Evolutionary conservation across 1,140 invertebrate genomes (phyloP).

Genomic region (Acromyrmex echinatior): DNA sequence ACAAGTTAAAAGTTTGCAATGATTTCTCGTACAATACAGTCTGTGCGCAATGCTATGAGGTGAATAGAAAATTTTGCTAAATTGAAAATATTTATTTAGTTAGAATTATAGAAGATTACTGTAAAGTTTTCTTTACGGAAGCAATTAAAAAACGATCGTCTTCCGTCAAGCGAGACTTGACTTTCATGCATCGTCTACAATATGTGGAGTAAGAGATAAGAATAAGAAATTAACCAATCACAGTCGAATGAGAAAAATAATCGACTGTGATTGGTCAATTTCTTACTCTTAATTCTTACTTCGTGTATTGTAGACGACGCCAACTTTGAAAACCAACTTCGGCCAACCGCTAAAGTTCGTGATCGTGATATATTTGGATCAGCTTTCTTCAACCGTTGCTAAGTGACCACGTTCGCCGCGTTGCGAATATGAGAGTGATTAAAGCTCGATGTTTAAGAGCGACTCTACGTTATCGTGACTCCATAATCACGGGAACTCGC

Average conservation of each 20-base stretch:
- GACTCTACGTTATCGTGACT: constrained; percentile 70
- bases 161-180: background rate
- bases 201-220: too few relatives aligned
- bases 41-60: background rate
- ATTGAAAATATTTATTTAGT: constrained; percentile 1
- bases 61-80: background rate
- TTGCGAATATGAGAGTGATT: constrained; percentile 57
- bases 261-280: too few relatives aligned
- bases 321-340: background rate
- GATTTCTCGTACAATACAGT: too few relatives aligned
- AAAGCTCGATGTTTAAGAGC: constrained; percentile 59
- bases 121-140: background rate
- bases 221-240: too few relatives aligned
- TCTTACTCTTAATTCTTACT: too few relatives aligned
- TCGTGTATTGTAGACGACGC: too few relatives aligned
- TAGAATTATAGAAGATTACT: background rate
- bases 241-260: too few relatives aligned
- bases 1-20: background rate
- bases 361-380: background rate
- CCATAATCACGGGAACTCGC: constrained; percentile 60
- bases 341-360: background rate
- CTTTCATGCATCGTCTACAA: too few relatives aligned
- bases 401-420: background rate
- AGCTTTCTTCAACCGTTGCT: background rate
- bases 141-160: background rate